These are phyloP conservation scores for Tethea ocularis DNA, from an alignment of 2,888 invertebrate species.

Conservation along the genomic window DNA sequence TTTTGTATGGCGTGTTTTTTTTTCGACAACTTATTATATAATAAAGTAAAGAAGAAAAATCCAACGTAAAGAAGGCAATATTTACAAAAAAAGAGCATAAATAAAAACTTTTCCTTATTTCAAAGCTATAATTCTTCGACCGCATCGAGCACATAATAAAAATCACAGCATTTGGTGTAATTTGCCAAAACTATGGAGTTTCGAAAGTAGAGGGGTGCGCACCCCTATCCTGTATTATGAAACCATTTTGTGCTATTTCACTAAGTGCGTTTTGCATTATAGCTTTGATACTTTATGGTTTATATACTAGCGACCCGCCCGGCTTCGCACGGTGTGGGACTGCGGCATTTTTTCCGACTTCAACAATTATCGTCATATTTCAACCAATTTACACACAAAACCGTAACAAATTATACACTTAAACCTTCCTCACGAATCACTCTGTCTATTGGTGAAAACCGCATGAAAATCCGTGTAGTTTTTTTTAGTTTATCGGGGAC, in stretches of 20 bases:
- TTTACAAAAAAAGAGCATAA: not conserved
- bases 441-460: no score
- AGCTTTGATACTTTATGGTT: not conserved
- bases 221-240: conserved; percentile 12
- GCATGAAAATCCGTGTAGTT: no score
- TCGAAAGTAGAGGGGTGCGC: conserved; percentile 12
- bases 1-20: no score
- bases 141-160: conserved; percentile 27
- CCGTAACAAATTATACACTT: no score
- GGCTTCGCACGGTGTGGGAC: no score
- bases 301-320: no score
- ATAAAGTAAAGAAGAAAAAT: not conserved
- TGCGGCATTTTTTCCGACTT: no score
- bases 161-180: conserved; percentile 47
- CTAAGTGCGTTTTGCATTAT: conserved; percentile 1
- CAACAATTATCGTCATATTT: no score
- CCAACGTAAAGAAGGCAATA: not conserved
- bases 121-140: conserved; percentile 2
- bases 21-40: no score
- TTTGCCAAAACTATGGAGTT: conserved; percentile 39
- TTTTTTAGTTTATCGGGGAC: no score
- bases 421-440: no score
- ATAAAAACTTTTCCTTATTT: not conserved
- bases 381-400: no score
- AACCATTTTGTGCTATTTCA: not conserved